phyloP scores from a whole-genome alignment of 2,888 invertebrate species.

The Sipunculus nudus region DNA sequence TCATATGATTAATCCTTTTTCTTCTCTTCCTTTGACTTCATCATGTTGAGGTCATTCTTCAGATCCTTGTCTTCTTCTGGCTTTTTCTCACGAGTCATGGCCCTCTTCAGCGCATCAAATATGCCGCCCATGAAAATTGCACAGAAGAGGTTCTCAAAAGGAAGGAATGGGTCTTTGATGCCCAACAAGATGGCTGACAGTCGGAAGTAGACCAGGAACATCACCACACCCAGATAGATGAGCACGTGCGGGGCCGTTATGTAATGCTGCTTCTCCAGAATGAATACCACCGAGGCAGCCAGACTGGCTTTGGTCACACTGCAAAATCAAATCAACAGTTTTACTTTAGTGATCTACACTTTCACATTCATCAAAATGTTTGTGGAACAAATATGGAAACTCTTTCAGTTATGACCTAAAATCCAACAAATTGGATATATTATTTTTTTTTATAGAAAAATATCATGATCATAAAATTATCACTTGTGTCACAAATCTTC shows the following conservation, averaged over 20 bases:
- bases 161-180: conserved; percentile 98
- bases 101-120: conserved; percentile 94
- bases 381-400: no score
- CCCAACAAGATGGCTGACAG: conserved; percentile 94
- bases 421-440: no score
- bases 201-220: conserved; percentile 95
- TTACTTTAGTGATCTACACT: no score
- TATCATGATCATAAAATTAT: no score
- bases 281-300: conserved; percentile 94
- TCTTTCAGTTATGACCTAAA: no score
- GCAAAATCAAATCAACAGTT: conserved; percentile 64
- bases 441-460: no score
- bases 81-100: conserved; percentile 73
- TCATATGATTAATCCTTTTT: no score
- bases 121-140: conserved; percentile 90
- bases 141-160: conserved; percentile 97
- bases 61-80: no score
- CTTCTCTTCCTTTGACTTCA: no score
- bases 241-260: conserved; percentile 96
- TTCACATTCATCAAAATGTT: no score
- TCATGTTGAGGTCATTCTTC: no score
- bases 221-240: conserved; percentile 96
- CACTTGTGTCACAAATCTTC: no score
- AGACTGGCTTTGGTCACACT: conserved; percentile 97
- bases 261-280: conserved; percentile 93